Conservation (phyloP, 1,140 invertebrate species). For the Danaus melanippus region DNA sequence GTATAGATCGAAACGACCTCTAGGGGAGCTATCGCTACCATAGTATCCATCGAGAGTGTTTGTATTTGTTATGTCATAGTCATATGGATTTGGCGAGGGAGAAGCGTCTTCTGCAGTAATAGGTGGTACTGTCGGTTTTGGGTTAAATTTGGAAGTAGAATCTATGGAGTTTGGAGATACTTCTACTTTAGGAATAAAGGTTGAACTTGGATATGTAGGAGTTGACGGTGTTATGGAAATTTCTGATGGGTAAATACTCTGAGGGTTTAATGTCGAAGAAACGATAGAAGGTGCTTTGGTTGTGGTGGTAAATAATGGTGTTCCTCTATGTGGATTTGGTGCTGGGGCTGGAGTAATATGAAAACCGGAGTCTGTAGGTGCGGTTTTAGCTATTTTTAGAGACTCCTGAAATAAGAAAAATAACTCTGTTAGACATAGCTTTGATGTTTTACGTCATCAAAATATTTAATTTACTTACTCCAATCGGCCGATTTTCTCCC, state of each 20-base stretch:
- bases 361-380: constrained; percentile 76
- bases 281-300: constrained; percentile 44
- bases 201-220: constrained; percentile 29
- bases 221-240: constrained; percentile 42
- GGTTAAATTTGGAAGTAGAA: constrained; percentile 52
- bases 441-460: neutral
- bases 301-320: constrained; percentile 41
- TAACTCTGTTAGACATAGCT: neutral
- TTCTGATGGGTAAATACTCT: constrained; percentile 33
- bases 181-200: constrained; percentile 56
- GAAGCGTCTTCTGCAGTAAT: constrained; percentile 51
- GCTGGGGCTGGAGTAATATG: constrained; percentile 69
- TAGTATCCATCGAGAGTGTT: constrained; percentile 56
- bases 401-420: constrained; percentile 70
- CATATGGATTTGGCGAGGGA: constrained; percentile 40
- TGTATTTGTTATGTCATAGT: constrained; percentile 51
- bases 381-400: constrained; percentile 79
- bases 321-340: constrained; percentile 34
- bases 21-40: constrained; percentile 43
- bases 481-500: constrained; percentile 78
- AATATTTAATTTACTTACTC: constrained; percentile 34
- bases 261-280: constrained; percentile 53
- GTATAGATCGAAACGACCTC: constrained; percentile 39
- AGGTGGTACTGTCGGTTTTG: constrained; percentile 57
- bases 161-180: constrained; percentile 68